Evolutionary conservation across 2,888 invertebrate species (phyloP).

Genomic region (Aleiodes alternator): DNA sequence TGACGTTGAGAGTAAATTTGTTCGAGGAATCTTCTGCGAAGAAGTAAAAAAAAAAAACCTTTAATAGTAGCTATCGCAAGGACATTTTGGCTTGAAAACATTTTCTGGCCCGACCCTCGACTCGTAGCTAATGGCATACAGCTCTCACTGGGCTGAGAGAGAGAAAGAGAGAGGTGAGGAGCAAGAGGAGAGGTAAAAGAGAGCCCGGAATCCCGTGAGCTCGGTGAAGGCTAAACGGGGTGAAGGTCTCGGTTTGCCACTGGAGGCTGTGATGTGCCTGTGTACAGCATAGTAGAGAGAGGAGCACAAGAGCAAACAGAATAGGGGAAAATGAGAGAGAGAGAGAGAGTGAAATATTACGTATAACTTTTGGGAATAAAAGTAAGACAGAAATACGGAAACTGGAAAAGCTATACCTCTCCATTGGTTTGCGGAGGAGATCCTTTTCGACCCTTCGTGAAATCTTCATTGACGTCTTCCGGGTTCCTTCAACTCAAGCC

Average conservation of each 20-base stretch:
- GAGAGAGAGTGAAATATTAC: too few species aligned
- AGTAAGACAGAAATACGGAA: slow-evolving; percentile 29
- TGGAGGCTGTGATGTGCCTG: slow-evolving; percentile 40
- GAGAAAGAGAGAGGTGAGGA: not conserved
- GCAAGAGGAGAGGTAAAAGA: slow-evolving; percentile 48
- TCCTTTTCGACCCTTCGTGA: slow-evolving; percentile 9
- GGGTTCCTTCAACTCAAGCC: not conserved
- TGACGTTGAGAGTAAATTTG: not conserved
- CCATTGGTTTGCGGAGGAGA: not conserved
- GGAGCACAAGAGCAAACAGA: slow-evolving; percentile 36
- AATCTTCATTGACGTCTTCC: slow-evolving; percentile 14
- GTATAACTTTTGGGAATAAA: too few species aligned
- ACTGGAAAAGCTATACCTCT: slow-evolving; percentile 12
- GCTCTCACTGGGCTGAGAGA: slow-evolving; percentile 13
- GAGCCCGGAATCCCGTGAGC: slow-evolving; percentile 71
- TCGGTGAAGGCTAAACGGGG: slow-evolving; percentile 75
- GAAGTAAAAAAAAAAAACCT: not conserved
- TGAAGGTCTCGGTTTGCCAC: slow-evolving; percentile 69
- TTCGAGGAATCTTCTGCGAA: not conserved
- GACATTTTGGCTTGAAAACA: slow-evolving; percentile 38
- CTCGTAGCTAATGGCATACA: slow-evolving; percentile 41
- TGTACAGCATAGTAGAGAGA: slow-evolving; percentile 33
- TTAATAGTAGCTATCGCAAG: slow-evolving; percentile 10
- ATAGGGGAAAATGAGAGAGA: slow-evolving; percentile 14
- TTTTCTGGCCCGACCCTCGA: slow-evolving; percentile 51